These are phyloP conservation scores for Nipponia nippon DNA, from an alignment of 2,113 vertebrate genomes.

Conservation along the genomic window DNA sequence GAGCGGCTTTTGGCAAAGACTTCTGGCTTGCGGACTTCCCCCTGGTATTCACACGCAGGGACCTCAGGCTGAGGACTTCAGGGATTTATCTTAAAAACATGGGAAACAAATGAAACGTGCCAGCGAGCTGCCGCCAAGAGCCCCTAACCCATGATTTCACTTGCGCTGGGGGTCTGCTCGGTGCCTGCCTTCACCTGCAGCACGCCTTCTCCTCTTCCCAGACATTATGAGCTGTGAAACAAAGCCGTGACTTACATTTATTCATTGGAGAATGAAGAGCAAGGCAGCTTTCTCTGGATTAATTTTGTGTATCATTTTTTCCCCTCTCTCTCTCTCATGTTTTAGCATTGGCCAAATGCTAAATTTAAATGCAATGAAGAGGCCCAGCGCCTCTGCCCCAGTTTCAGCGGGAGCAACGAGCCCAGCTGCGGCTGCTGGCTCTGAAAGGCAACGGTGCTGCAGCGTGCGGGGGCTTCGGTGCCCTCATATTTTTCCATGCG, in stretches of 20 bases:
- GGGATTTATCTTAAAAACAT: neutral
- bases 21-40: neutral
- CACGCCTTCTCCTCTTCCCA: neutral
- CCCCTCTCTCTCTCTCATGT: neutral
- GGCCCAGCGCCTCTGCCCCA: neutral
- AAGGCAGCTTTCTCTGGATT: no score
- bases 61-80: no score
- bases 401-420: neutral
- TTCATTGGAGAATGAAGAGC: neutral
- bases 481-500: neutral
- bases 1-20: neutral
- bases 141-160: accelerated
- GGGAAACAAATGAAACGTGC: neutral
- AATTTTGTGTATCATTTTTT: no score
- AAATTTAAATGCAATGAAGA: accelerated
- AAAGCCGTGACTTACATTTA: neutral
- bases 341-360: neutral
- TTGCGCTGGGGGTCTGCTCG: neutral
- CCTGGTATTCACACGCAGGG: no score
- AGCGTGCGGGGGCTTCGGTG: neutral
- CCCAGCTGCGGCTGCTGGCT: neutral
- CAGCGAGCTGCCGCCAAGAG: accelerated
- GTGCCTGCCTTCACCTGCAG: neutral
- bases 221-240: accelerated
- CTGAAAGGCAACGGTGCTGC: neutral